Percentiles rank a stretch among this genome's conserved stretches.
Evolutionary conservation across 2,888 invertebrate species (phyloP).

Genomic region (Onthophagus sagittarius): DNA sequence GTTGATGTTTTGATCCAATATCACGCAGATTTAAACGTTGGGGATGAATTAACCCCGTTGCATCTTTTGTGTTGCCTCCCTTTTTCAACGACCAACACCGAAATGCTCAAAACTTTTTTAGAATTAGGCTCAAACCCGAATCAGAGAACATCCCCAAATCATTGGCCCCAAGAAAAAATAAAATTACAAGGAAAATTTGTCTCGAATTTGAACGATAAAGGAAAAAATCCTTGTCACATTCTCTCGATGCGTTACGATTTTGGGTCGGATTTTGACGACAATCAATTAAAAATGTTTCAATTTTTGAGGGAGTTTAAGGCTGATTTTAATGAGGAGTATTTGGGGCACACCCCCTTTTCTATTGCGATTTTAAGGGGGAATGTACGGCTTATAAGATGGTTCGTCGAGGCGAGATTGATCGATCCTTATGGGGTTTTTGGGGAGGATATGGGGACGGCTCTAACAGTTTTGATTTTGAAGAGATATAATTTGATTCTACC

Average conservation of each 20-base stretch:
- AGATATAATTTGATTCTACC: slow-evolving; percentile 37
- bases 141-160: slow-evolving; percentile 31
- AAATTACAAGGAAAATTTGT: slow-evolving; percentile 29
- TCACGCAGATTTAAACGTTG: slow-evolving; percentile 36
- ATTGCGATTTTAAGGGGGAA: slow-evolving; percentile 44
- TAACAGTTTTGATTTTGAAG: slow-evolving; percentile 40
- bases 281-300: slow-evolving; percentile 32
- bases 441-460: slow-evolving; percentile 40
- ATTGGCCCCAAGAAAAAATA: slow-evolving; percentile 38
- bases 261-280: slow-evolving; percentile 27
- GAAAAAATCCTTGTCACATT: slow-evolving; percentile 44
- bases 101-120: slow-evolving; percentile 35
- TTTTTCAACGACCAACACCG: slow-evolving; percentile 29
- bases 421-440: slow-evolving; percentile 38
- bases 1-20: slow-evolving; percentile 32
- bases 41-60: slow-evolving; percentile 37
- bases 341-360: slow-evolving; percentile 44
- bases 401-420: slow-evolving; percentile 33
- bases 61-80: slow-evolving; percentile 39
- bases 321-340: slow-evolving; percentile 31
- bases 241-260: slow-evolving; percentile 43
- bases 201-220: slow-evolving; percentile 31
- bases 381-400: slow-evolving; percentile 32
- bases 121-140: slow-evolving; percentile 38
- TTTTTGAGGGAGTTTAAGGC: slow-evolving; percentile 28